Conservation (phyloP, 30 jellyfish, hydroid and myxozoan species). For the Turritopsis rubra region DNA sequence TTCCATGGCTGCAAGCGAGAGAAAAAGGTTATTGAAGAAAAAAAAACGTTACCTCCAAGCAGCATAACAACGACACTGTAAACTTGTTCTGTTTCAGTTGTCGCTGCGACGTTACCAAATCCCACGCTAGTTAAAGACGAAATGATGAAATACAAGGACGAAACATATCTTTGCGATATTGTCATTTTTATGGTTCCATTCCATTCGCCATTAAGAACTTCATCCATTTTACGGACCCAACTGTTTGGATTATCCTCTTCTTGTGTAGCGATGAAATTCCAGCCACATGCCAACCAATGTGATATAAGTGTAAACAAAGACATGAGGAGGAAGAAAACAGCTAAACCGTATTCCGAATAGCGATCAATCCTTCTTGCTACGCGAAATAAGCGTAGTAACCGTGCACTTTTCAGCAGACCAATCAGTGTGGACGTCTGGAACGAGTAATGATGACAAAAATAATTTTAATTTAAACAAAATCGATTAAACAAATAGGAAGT, state of each 20-base stretch:
- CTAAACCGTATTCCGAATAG: slow-evolving; percentile 88
- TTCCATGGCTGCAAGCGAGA: not conserved
- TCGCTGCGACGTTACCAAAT: slow-evolving; percentile 93
- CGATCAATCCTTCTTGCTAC: slow-evolving; percentile 89
- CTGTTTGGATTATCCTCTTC: slow-evolving; percentile 51
- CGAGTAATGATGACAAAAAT: not conserved
- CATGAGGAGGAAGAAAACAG: slow-evolving; percentile 73
- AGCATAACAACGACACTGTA: slow-evolving; percentile 75
- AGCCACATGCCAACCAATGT: slow-evolving; percentile 92
- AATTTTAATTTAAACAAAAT: not conserved
- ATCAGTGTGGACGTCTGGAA: slow-evolving; percentile 78
- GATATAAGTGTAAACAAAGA: slow-evolving; percentile 69
- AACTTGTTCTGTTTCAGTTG: slow-evolving; percentile 60
- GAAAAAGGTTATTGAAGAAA: not conserved
- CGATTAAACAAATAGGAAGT: not conserved
- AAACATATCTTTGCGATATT: slow-evolving; percentile 33
- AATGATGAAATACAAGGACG: slow-evolving; percentile 64
- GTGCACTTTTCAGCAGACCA: slow-evolving; percentile 81
- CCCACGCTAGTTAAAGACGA: slow-evolving; percentile 93
- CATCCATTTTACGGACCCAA: slow-evolving; percentile 58
- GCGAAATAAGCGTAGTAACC: slow-evolving; percentile 81
- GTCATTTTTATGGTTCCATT: not conserved
- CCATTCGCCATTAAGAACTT: not conserved
- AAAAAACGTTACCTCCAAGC: slow-evolving; percentile 89
- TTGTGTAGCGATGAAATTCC: slow-evolving; percentile 58